Conservation (phyloP, 2,888 invertebrate genomes). For the Sinodicranocentrus sp. region DNA sequence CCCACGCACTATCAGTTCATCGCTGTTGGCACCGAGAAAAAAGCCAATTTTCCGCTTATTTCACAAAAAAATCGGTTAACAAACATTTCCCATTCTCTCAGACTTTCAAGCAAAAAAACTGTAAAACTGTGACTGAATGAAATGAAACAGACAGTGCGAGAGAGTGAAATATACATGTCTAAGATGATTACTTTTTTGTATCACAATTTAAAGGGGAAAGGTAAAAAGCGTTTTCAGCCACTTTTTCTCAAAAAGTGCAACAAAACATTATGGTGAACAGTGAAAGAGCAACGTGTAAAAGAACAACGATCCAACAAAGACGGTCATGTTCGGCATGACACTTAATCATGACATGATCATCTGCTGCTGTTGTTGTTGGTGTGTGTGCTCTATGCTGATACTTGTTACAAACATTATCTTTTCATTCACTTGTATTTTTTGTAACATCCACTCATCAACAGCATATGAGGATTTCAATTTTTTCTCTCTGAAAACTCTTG, state of each 20-base stretch:
- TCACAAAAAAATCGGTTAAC: conserved; percentile 29
- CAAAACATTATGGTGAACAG: conserved; percentile 28
- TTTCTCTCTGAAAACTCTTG: conserved; percentile 18
- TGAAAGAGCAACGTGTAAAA: conserved; percentile 54
- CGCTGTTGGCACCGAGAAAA: conserved; percentile 2
- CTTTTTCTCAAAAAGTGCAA: conserved; percentile 37
- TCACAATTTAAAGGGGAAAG: conserved; percentile 27
- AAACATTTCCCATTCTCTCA: conserved; percentile 10
- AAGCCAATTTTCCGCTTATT: conserved; percentile 33
- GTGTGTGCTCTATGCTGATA: conserved; percentile 6
- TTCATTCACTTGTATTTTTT: neutral
- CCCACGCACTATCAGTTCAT: conserved; percentile 13
- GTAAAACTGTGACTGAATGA: conserved; percentile 12
- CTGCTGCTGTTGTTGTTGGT: conserved; percentile 36
- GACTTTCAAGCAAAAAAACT: neutral
- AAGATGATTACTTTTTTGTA: conserved; percentile 47
- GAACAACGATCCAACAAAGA: conserved; percentile 63
- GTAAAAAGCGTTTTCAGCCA: conserved; percentile 37
- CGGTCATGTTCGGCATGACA: conserved; percentile 72
- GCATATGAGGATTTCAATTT: neutral
- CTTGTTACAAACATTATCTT: neutral
- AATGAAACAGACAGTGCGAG: conserved; percentile 26
- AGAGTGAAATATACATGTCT: conserved; percentile 36
- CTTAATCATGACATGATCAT: conserved; percentile 73
- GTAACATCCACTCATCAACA: conserved; percentile 30